phyloP scores from a whole-genome alignment of 2,113 vertebrate species.

The Lathamus discolor region DNA sequence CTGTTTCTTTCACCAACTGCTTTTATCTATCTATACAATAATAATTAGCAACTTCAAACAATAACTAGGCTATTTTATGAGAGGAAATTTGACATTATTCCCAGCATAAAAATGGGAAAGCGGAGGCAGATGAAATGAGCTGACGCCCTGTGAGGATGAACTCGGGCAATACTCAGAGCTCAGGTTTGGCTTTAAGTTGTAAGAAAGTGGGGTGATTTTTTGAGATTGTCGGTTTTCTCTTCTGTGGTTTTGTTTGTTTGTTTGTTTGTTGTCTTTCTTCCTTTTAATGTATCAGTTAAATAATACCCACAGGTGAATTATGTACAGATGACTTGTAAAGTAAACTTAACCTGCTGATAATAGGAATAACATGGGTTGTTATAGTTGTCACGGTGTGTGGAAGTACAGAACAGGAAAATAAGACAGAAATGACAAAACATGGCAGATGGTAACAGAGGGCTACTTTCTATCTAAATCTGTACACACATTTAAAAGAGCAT shows the following conservation, averaged over 20 bases:
- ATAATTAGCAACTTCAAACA: constrained; percentile 39
- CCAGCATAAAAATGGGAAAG: neutral
- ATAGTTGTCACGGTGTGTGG: neutral
- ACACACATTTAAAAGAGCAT: neutral
- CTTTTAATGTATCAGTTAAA: neutral
- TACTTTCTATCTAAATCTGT: neutral
- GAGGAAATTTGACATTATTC: neutral
- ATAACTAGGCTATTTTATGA: neutral
- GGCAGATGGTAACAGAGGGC: neutral
- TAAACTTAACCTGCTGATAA: constrained; percentile 9
- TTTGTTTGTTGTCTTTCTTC: neutral
- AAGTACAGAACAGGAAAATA: neutral
- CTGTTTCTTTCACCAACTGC: neutral
- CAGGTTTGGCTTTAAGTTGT: neutral
- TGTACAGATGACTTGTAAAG: constrained; percentile 4
- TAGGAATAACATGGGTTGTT: neutral
- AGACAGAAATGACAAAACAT: neutral
- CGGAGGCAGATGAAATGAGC: neutral
- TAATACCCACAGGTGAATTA: neutral
- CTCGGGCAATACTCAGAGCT: neutral
- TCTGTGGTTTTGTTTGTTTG: neutral
- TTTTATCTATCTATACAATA: constrained; percentile 37
- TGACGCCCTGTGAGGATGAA: neutral
- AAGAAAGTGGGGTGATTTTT: neutral
- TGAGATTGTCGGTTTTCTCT: neutral